Evolutionary conservation across 2,888 invertebrate genomes (phyloP).

Genomic region (Syrista parreyssii): DNA sequence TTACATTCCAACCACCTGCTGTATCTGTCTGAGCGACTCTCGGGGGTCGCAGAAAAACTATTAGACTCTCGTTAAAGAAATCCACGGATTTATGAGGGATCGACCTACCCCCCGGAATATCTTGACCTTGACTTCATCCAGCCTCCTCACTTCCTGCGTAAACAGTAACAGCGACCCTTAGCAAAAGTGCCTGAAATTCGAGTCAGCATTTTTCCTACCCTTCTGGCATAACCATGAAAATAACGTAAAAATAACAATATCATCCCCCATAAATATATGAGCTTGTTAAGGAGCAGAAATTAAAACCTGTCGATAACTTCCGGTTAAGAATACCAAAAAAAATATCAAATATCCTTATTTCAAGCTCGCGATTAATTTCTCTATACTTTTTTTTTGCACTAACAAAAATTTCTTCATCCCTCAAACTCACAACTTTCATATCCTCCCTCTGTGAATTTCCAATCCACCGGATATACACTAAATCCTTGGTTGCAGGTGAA

Average conservation of each 20-base stretch:
- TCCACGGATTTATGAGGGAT: conserved; percentile 2
- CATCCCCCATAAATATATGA: background rate
- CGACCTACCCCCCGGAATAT: background rate
- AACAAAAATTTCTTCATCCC: no score
- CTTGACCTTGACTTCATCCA: background rate
- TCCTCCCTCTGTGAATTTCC: no score
- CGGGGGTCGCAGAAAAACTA: background rate
- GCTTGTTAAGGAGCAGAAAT: background rate
- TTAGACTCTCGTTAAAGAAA: conserved; percentile 2
- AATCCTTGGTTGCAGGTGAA: background rate
- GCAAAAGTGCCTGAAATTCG: background rate
- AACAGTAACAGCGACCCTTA: background rate
- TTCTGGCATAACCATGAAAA: background rate
- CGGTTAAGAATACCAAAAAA: background rate
- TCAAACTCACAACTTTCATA: no score
- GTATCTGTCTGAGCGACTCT: background rate
- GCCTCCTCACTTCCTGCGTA: background rate
- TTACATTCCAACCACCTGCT: background rate
- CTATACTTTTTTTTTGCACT: background rate
- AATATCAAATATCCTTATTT: background rate
- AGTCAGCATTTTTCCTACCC: background rate
- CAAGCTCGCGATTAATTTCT: background rate
- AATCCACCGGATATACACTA: no score
- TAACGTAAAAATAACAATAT: background rate
- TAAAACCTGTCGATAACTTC: background rate